Evolutionary conservation across 92 coral and sea anemone genomes (phyloP), one percentile per base, ranked within the genome.

Genomic region (Parazoanthus atlanticus): DNA sequence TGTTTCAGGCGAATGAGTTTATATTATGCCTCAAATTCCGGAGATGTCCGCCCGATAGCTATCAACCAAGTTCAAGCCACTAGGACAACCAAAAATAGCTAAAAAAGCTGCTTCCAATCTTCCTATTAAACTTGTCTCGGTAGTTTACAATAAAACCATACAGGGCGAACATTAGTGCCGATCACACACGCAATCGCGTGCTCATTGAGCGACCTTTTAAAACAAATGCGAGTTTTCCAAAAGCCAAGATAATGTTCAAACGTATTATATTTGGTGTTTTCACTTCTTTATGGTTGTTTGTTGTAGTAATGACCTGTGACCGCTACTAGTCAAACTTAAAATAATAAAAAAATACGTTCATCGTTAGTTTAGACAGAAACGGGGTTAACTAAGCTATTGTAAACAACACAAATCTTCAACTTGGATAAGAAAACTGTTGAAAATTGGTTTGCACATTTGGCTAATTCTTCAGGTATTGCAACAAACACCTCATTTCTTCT

Each of bases 1-100:
- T 67, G 25, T 28, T 34, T 56, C n/a, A n/a, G 78, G 78, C 84
- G 40, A 34, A 69, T 25, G 28, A 80, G 78, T 78, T 88, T 88
- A 78, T 61, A 75, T 88, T 76, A 88, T 86, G 85, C 79, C 36
- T 73, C 31, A 28, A 90, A 91, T 91, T 91, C 93, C 92, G 78
- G 70, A 52, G 90, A 91, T 91, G 89, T 69, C 82, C 84, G 90
- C 79, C 73, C 76, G 70, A 79, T 91, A 89, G 80, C 91, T 64
- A 56, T 38, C 87, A 17, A 28, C 58, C 41, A 26, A 89, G 91
- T 85, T 91, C 93, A 88, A 29, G 47, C 33, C 78, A 84, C 41
- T 70, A 17, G n/a, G 78, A 71, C 25, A 34, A 70, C 66, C 25
- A 71, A 71, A 67, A 84, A 65, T 65, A 70, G 29, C 74, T 46